phyloP scores from a whole-genome alignment of 2,797 vertebrate species.

The Dallia pectoralis region DNA sequence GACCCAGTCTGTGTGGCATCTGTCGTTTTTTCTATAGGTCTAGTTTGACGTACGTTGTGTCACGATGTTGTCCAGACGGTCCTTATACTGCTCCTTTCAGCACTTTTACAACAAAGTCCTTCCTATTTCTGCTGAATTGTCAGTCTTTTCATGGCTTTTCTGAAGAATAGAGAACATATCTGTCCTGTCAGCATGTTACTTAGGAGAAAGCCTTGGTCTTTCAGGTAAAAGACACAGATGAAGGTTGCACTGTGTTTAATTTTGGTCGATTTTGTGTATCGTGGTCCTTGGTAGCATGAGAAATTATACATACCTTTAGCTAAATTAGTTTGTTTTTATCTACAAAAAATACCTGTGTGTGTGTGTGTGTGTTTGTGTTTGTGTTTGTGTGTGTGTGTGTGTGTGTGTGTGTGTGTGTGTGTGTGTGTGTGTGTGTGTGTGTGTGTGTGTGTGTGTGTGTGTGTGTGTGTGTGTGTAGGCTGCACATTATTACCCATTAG shows the following conservation, averaged over 20 bases:
- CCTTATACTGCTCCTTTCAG: background rate
- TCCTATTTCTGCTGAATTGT: background rate
- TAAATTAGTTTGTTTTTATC: background rate
- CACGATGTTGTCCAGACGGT: background rate
- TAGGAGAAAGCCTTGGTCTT: background rate
- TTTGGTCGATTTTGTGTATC: background rate
- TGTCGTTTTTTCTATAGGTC: background rate
- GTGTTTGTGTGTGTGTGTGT: conserved; percentile 26
- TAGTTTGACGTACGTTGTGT: background rate
- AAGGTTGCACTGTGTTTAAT: background rate
- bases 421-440: conserved; percentile 4
- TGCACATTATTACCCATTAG: too few species aligned
- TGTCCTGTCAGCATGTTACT: background rate
- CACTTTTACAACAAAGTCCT: background rate
- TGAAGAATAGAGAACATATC: background rate
- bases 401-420: conserved; percentile 6
- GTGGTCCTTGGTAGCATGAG: background rate
- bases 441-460: conserved; percentile 29
- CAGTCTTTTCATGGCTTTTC: background rate
- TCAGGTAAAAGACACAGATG: background rate
- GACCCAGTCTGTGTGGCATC: background rate
- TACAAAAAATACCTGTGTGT: background rate
- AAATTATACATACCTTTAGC: too few species aligned
- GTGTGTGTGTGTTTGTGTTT: conserved; percentile 55
- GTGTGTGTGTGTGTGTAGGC: background rate